Evolutionary conservation across 2,113 vertebrate species (phyloP), one percentile per base, ranked within the genome.

Genomic region (Steatornis caripensis): DNA sequence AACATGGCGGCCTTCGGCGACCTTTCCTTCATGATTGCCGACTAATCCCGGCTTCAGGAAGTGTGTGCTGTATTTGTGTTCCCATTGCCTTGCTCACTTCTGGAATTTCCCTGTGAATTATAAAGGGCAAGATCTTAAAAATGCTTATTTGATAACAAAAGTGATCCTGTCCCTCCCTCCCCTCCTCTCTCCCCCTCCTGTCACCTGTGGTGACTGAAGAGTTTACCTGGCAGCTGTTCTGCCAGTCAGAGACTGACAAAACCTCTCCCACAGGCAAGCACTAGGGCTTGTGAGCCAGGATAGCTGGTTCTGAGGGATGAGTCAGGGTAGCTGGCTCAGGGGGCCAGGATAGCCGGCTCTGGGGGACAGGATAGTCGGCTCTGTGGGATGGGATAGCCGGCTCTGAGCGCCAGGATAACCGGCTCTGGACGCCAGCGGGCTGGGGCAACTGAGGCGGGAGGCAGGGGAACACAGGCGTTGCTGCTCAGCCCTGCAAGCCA

Each of bases 41-140:
- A 9, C 13, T 45, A 6, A 34, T 23, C 27, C 34, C 15, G 39
- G 10, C 39, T 27, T 32, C 27, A 53, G 45, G 78, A 46, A 21
- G 23, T 0, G 10, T 2, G 43, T 30, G 70, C 46, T 0, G 2
- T 27, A 3, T 27, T 41, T 24, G 62, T 21, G n/a, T 18, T 60
- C 20, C 30, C 3, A 3, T 21, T 49, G 27, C 32, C 65, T 6
- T 36, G 3, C 18, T 34, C 57, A 9, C 23, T 64, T 29, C 49
- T 24, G 65, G 34, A 48, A 36, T 32, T 9, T 32, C 24, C 43
- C 27, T 51, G 22, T 17, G 37, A 37, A 45, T 26, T 15, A 45
- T 16, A 27, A 32, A 29, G 36, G 15, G 5, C 58, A 30, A 20
- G 19, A 39, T 12, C 12, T 64, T 64, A 36, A 23, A 62, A 49